Evolutionary conservation across 2,113 vertebrate genomes (phyloP).

Genomic region (Triplophysa rosa): DNA sequence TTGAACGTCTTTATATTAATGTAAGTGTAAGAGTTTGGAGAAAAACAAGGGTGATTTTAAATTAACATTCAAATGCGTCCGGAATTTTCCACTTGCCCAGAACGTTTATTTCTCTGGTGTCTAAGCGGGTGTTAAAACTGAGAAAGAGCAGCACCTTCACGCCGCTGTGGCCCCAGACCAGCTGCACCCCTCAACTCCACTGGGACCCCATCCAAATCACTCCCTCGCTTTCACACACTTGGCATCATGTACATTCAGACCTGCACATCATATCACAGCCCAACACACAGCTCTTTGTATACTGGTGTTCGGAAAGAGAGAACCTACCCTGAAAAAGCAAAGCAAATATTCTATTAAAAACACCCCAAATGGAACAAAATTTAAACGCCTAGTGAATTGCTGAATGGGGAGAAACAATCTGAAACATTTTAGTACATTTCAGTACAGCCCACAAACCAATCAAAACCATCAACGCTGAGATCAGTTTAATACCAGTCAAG

Average conservation of each 20-base stretch:
- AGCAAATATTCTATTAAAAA: conserved; percentile 41
- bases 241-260: conserved; percentile 64
- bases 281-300: conserved; percentile 76
- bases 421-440: neutral
- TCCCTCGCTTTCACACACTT: conserved; percentile 55
- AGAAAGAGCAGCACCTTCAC: conserved; percentile 33
- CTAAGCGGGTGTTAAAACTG: neutral
- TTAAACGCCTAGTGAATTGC: neutral
- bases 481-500: neutral
- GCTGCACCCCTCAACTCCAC: conserved; percentile 38
- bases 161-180: conserved; percentile 25
- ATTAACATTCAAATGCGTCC: no score
- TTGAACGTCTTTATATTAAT: no score
- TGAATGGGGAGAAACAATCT: neutral
- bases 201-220: conserved; percentile 9
- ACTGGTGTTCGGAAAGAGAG: conserved; percentile 56
- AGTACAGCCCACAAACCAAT: conserved; percentile 4
- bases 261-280: conserved; percentile 69
- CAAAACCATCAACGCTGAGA: neutral
- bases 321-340: conserved; percentile 33
- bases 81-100: no score
- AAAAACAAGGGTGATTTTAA: no score
- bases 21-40: no score
- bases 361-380: neutral
- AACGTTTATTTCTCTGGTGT: no score